Base-by-base conservation (phyloP, 92 coral and sea anemone species). In the Porites divaricata region DNA sequence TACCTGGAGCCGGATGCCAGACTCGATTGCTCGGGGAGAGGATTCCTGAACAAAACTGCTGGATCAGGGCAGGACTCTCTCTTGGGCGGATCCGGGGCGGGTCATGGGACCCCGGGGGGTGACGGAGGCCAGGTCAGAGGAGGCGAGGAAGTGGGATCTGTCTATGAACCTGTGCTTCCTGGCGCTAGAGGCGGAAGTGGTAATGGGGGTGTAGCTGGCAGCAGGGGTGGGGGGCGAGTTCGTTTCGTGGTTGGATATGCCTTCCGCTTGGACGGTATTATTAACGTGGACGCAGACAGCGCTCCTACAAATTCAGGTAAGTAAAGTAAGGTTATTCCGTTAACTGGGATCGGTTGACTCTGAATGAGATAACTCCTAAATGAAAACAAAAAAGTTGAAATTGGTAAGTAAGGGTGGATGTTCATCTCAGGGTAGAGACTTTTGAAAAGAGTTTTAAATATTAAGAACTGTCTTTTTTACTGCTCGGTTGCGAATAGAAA, bases 151-250 rank as follows among this genome's bases (percentile, higher is more conserved):
- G 93, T 88, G 77, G 99, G 99, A 19, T 96, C 98, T 20, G 78
- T 96, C 70, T 96, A 96, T 72, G 94, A 95, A 85, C 99, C 99
- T 19, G 72, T 78, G 15, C 83, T 88, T 8, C 91, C 91, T 11
- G 99, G 99, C 51, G 96, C 98, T 17, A 88, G 94, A 74, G 99
- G 99, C 20, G 99, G 99, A 51, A 62, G 77, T 9, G 93, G 96
- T 35, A 84, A 77, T 57, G 85, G 87, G 23, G 76, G 89, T 19
- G 81, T 66, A 22, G 77, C 84, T 21, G 99, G 99, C 14, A 89
- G 97, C 73, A 93, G 99, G 49, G 99, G 99, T 48, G 99, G 99
- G 14, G 99, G 99, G 13, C 85, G 92, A 50, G 90, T 95, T 17
- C 94, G 99, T 35, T 83, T 96, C 25, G 91, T 87, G 51, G 92